Evolutionary conservation across 2,888 invertebrate genomes (phyloP).

Genomic region (Nomada goodeniana): DNA sequence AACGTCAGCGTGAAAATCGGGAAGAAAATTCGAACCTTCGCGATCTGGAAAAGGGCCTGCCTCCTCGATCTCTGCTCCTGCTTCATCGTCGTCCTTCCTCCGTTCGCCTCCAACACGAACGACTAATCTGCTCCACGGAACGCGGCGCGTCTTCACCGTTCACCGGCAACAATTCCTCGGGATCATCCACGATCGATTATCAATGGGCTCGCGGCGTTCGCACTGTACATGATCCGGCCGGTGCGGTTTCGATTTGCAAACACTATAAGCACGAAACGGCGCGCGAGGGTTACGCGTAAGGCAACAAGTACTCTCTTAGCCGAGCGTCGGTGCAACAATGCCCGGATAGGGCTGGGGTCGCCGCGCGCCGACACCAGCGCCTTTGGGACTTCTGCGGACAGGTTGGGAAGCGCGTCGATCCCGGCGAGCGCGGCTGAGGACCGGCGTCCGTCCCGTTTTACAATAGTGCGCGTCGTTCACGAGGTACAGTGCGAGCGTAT

Average conservation of each 20-base stretch:
- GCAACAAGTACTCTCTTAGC: conserved; percentile 74
- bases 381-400: conserved; percentile 75
- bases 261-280: conserved; percentile 32
- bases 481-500: conserved; percentile 6
- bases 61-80: conserved; percentile 79
- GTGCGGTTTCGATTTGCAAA: conserved; percentile 1
- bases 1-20: too few species aligned
- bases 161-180: not conserved
- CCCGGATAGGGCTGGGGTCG: conserved; percentile 79
- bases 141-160: conserved; percentile 9
- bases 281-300: conserved; percentile 60
- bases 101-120: conserved; percentile 6
- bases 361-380: conserved; percentile 77
- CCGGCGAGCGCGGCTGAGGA: conserved; percentile 38
- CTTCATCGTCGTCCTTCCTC: conserved; percentile 74
- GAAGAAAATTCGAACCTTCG: conserved; percentile 86
- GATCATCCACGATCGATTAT: conserved; percentile 50
- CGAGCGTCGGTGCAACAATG: conserved; percentile 83
- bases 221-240: conserved; percentile 59
- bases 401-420: conserved; percentile 65
- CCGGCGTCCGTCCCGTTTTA: conserved; percentile 12
- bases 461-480: conserved; percentile 23
- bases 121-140: conserved; percentile 11
- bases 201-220: not conserved
- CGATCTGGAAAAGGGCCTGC: conserved; percentile 89